Conservation (phyloP, 2,888 invertebrate species). For the Myopa testacea region DNA sequence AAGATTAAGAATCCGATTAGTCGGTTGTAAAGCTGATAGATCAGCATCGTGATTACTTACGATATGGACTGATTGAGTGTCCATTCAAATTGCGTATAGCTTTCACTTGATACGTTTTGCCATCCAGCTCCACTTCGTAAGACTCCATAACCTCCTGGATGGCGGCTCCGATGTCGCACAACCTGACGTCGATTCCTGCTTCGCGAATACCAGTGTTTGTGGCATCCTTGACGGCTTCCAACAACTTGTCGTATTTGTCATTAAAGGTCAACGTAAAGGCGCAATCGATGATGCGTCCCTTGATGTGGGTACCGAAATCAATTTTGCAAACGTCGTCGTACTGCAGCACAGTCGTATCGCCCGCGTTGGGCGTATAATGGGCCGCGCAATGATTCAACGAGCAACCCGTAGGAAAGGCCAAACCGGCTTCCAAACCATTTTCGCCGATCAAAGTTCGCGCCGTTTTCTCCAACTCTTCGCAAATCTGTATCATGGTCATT, state of each 20-base stretch:
- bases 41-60: slow-evolving; percentile 70
- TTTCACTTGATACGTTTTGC: slow-evolving; percentile 95
- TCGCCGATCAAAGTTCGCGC: slow-evolving; percentile 93
- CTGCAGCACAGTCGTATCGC: slow-evolving; percentile 92
- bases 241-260: slow-evolving; percentile 92
- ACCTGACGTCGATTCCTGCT: slow-evolving; percentile 95
- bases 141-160: slow-evolving; percentile 99
- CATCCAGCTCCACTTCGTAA: slow-evolving; percentile 97
- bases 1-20: neutral
- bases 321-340: slow-evolving; percentile 99
- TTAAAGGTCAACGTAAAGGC: slow-evolving; percentile 98
- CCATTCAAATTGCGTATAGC: slow-evolving; percentile 98
- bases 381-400: slow-evolving; percentile 99
- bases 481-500: slow-evolving; percentile 99
- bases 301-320: slow-evolving; percentile 98
- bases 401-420: slow-evolving; percentile 97
- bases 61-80: slow-evolving; percentile 99
- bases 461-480: slow-evolving; percentile 93
- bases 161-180: slow-evolving; percentile 96
- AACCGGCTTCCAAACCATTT: slow-evolving; percentile 92
- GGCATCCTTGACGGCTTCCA: slow-evolving; percentile 96
- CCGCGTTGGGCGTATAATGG: slow-evolving; percentile 99
- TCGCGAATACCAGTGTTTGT: slow-evolving; percentile 98
- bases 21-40: slow-evolving; percentile 35
- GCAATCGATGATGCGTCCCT: slow-evolving; percentile 98